Base-by-base conservation (phyloP, 2,888 invertebrate genomes). In the Parnassius smintheus region DNA sequence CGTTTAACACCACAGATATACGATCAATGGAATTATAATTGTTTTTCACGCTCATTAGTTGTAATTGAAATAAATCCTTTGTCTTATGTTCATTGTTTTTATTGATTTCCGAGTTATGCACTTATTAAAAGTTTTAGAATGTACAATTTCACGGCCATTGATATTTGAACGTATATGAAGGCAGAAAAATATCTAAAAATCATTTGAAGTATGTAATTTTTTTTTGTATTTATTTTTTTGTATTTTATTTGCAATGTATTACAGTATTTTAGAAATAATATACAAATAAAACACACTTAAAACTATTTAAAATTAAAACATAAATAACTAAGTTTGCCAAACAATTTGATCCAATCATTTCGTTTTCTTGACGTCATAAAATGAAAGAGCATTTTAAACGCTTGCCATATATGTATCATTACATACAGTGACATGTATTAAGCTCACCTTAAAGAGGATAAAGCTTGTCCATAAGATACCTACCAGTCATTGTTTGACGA, bases 1-100 rank as follows among this genome's bases (percentile, higher is more conserved):
- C 84, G 83, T 88, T 86, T 85, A 88, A 77, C 75, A 75, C 70
- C 69, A 69, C 76, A 76, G 72, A 1, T 76, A 72, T 80, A 80
- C 80, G 76, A 78, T 80, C 82, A 82, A 83, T 85, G 78, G 80
- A 78, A 81, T 85, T 83, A 80, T 90, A 90, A 90, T 90, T 89
- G 86, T 87, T 86, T 89, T 89, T 88, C 89, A 90, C 88, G 89
- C 85, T 86, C 82, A 87, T 88, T 86, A 84, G 70, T 72, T 74
- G 75, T 83, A 83, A 88, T 90, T 88, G 86, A 82, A 83, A 87
- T 87, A 85, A 87, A 88, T 88, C 84, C 80, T 80, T 80, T 81
- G 79, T 82, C 82, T 80, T 74, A 77, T 80, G 76, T 83, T 83
- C 82, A 80, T 78, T 83, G 77, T 81, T 82, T 62, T 59, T 25